Evolutionary conservation across 64 coral and sea anemone genomes (phyloP).

Genomic region (Pocillopora verrucosa): DNA sequence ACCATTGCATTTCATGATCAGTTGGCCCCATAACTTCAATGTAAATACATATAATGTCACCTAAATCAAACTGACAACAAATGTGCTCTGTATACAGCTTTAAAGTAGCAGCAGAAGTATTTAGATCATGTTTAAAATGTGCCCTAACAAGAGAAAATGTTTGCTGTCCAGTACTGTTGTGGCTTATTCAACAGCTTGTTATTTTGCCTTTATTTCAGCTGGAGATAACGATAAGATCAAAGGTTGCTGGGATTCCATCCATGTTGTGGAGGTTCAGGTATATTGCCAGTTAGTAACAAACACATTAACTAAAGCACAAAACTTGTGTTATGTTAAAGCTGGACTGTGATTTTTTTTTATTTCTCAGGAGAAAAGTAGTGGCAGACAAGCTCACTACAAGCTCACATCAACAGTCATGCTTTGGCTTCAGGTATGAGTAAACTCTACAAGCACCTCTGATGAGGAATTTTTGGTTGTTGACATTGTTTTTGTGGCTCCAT

Average conservation of each 20-base stretch:
- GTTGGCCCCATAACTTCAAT: no score
- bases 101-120: no score
- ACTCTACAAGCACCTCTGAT: neutral
- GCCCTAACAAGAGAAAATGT: no score
- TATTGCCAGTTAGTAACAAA: neutral
- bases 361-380: conserved; percentile 87
- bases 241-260: conserved; percentile 99
- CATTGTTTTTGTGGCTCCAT: neutral
- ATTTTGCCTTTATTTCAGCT: conserved; percentile 56
- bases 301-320: neutral
- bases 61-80: no score
- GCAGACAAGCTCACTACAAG: conserved; percentile 92
- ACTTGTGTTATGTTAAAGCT: neutral
- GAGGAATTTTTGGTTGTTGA: neutral
- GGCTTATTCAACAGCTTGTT: neutral
- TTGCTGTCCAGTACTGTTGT: no score
- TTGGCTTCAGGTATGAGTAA: conserved; percentile 83
- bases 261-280: conserved; percentile 99
- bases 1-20: no score
- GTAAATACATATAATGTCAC: no score
- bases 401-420: conserved; percentile 98
- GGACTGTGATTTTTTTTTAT: neutral
- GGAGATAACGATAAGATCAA: conserved; percentile 98
- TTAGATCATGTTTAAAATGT: no score
- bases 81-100: no score